Evolutionary conservation across 1,140 invertebrate genomes (phyloP).

Genomic region (Littorina saxatilis): DNA sequence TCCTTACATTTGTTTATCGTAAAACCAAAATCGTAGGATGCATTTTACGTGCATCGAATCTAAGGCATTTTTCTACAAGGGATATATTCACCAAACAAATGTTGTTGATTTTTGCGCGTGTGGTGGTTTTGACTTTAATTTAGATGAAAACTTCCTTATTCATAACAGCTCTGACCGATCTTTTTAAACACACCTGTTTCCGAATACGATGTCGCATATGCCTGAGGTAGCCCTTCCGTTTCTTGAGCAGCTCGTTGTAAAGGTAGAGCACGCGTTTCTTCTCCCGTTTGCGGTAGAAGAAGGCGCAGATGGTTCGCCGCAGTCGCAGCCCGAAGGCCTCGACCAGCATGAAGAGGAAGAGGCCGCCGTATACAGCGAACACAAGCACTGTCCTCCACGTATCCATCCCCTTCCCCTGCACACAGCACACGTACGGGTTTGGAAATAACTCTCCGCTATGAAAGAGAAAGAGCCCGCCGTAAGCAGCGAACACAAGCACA

Average conservation of each 20-base stretch:
- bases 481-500: slow-evolving; percentile 48
- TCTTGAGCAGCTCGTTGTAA: slow-evolving; percentile 70
- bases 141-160: too few species aligned
- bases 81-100: too few species aligned
- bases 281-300: slow-evolving; percentile 64
- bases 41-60: too few species aligned
- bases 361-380: slow-evolving; percentile 39
- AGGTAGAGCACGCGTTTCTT: slow-evolving; percentile 66
- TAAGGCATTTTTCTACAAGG: too few species aligned
- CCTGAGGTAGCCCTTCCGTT: slow-evolving; percentile 58
- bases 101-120: too few species aligned
- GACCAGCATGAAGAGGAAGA: slow-evolving; percentile 55
- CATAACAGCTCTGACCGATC: too few species aligned
- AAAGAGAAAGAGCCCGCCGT: slow-evolving; percentile 49
- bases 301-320: slow-evolving; percentile 49
- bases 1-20: too few species aligned
- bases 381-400: slow-evolving; percentile 39
- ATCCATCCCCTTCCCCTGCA: too few species aligned
- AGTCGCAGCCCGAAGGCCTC: slow-evolving; percentile 64
- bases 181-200: slow-evolving; percentile 40
- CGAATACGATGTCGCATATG: slow-evolving; percentile 57
- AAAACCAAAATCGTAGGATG: too few species aligned
- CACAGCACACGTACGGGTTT: too few species aligned
- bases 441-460: too few species aligned
- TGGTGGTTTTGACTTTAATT: too few species aligned